Conservation (phyloP, 1,140 invertebrate genomes). For the Sipha flava region DNA sequence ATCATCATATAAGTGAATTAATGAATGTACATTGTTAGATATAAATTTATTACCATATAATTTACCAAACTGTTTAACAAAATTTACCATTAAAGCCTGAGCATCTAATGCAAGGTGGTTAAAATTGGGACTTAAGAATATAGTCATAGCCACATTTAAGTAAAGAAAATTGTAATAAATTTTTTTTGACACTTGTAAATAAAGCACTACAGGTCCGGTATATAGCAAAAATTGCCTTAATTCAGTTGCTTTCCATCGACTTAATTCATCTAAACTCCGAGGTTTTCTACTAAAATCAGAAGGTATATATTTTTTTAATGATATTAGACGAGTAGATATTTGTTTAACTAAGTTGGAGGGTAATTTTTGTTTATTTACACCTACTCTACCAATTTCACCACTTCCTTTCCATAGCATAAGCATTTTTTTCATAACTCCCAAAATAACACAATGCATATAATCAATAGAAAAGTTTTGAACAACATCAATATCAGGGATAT, state of each 20-base stretch:
- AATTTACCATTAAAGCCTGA: conserved; percentile 37
- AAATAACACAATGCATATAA: neutral
- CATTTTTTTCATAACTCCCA: neutral
- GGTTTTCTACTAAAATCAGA: neutral
- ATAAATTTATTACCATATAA: conserved; percentile 39
- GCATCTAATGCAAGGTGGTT: conserved; percentile 8
- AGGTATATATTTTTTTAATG: neutral
- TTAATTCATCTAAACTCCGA: neutral
- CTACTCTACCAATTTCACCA: neutral
- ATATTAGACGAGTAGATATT: neutral
- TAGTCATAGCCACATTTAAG: conserved; percentile 41
- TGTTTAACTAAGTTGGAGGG: neutral
- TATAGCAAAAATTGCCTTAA: conserved; percentile 44
- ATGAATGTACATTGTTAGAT: conserved; percentile 40
- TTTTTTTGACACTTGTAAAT: neutral
- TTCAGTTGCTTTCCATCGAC: conserved; percentile 40
- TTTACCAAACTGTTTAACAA: conserved; percentile 34
- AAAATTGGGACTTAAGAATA: conserved; percentile 36
- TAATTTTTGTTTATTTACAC: neutral
- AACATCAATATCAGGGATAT: neutral
- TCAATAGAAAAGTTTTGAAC: neutral
- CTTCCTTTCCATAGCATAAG: neutral
- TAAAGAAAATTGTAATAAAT: conserved; percentile 42
- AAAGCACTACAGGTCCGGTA: conserved; percentile 42
- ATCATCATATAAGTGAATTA: conserved; percentile 45